These are phyloP conservation scores for Oreochromis grahami DNA, from an alignment of 2,797 vertebrate genomes.

Conservation along the genomic window DNA sequence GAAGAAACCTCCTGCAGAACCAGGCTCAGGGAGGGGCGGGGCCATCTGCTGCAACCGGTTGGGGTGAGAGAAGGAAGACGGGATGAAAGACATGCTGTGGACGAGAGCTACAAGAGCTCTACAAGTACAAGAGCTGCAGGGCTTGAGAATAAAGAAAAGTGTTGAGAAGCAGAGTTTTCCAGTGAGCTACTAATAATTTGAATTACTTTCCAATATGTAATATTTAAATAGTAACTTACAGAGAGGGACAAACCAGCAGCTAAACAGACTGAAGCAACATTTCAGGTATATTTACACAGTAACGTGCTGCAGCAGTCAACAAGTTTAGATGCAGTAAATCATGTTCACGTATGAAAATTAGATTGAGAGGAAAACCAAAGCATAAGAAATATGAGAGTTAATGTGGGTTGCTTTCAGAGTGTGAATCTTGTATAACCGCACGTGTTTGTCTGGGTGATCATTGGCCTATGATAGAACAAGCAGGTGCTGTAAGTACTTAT, in stretches of 20 bases:
- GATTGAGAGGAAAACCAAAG: neutral
- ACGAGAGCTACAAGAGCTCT: neutral
- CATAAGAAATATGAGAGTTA: neutral
- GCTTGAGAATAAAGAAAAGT: neutral
- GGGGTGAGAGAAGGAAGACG: neutral
- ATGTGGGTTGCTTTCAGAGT: neutral
- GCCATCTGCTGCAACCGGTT: rapidly evolving
- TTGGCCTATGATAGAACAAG: neutral
- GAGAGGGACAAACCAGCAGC: neutral
- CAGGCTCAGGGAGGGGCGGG: neutral
- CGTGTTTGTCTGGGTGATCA: neutral
- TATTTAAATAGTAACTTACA: neutral
- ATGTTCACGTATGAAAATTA: neutral
- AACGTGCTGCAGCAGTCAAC: neutral
- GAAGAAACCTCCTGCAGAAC: neutral
- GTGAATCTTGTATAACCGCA: neutral
- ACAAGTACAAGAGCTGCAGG: neutral
- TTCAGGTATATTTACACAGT: neutral
- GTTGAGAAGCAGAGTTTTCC: neutral
- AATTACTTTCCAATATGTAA: neutral
- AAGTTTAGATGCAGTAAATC: neutral
- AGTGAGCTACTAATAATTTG: neutral
- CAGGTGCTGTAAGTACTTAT: neutral
- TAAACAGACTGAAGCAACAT: neutral
- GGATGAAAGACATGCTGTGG: neutral